Base-by-base conservation (phyloP, 1,140 invertebrate genomes). In the Drusus annulatus region DNA sequence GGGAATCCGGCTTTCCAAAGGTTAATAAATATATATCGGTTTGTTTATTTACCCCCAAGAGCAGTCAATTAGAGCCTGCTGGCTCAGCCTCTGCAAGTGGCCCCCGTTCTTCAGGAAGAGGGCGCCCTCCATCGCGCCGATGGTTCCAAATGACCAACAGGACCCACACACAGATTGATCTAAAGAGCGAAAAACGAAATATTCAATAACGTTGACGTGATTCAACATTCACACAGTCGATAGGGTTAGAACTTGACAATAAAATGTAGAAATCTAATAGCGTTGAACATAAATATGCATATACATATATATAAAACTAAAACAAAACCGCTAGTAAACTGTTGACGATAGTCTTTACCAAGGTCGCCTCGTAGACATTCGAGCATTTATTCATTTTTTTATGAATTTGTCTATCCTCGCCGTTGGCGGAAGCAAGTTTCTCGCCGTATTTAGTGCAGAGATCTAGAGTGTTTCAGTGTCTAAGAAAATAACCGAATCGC, bases 161-260 rank as follows among this genome's bases (percentile, higher is more conserved):
- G 96, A 98, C 2, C 98, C 98, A 90, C 98, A 99, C 73, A 99
- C 96, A 0, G 95, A 97, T 90, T 98, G 97, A 92, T 98, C 96
- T 94, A 86, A 76, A 84, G 83, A 13, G 21, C 19, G n/a, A 63
- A 21, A 77, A 50, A 51, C 21, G 13, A 45, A 8, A 45, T 13
- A 13, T 45, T 13, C 8, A 45, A 45, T 45, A 1, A 10, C 36
- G 10, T 13, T 8, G 8, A 36, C 7, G 6, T 36, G 31, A 36
- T 4, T 36, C 7, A 36, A 36, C 4, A 36, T 36, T 36, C 31
- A n/a, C n/a, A n/a, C n/a, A n/a, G n/a, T n/a, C n/a, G n/a, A n/a
- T n/a, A n/a, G n/a, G n/a, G n/a, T n/a, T n/a, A n/a, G n/a, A n/a
- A n/a, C n/a, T n/a, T n/a, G n/a, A n/a, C n/a, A n/a, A n/a, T n/a